Percentiles rank a stretch among this genome's conserved stretches.
Conservation (phyloP, 2,113 vertebrate genomes). For the Ellobius talpinus region DNA sequence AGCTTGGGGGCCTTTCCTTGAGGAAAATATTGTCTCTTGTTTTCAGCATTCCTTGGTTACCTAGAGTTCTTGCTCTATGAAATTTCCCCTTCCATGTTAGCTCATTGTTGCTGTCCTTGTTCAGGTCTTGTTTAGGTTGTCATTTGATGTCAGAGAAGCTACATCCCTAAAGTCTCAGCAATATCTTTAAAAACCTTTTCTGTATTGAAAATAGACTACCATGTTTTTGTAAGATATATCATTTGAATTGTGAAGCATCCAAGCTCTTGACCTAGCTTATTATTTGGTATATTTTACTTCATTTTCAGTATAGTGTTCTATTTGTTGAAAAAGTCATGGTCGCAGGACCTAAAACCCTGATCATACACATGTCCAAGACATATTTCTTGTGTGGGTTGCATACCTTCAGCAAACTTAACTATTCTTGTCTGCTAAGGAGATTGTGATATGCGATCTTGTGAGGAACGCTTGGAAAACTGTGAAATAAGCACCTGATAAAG, state of each 20-base stretch:
- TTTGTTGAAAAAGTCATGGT: background rate
- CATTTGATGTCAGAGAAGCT: background rate
- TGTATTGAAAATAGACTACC: background rate
- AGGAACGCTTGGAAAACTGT: background rate
- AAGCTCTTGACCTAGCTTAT: background rate
- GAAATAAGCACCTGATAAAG: background rate
- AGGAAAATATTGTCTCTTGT: background rate
- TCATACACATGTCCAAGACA: background rate
- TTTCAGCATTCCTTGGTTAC: background rate
- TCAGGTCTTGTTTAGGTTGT: background rate
- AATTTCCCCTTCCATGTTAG: background rate
- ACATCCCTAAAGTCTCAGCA: background rate
- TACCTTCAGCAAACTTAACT: background rate
- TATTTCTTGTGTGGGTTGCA: background rate
- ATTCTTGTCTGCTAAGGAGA: constrained; percentile 15
- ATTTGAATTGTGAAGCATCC: background rate
- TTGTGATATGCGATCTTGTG: background rate
- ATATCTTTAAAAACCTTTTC: background rate
- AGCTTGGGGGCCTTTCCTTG: background rate
- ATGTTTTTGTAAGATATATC: background rate
- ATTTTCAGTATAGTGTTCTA: constrained; percentile 4
- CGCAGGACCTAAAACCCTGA: too few relatives aligned
- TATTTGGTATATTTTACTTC: background rate
- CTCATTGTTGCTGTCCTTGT: background rate
- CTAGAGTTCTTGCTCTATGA: background rate